Evolutionary conservation across 2,797 vertebrate genomes (phyloP), one percentile per base, ranked within the genome.

Genomic region (Sardinella longiceps): DNA sequence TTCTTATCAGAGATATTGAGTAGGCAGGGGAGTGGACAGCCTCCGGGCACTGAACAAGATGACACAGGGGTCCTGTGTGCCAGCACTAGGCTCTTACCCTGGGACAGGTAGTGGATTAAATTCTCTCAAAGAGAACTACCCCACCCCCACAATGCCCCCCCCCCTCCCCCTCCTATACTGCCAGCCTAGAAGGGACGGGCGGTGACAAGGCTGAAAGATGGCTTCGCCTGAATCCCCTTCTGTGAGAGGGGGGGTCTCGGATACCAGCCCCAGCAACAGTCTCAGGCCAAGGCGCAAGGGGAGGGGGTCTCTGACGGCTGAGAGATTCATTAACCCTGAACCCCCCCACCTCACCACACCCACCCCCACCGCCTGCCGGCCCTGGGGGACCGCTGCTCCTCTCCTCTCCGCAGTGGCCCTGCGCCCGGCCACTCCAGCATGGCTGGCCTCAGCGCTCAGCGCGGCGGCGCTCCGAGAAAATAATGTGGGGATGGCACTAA

Each of bases 1-100:
- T 87, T 90, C 90, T 90, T 92, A 91, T 94, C 93, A 92, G 90
- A 74, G 81, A 91, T 92, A 91, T 90, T 90, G 89, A 92, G 92
- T 85, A 89, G 88, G 87, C 84, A 88, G 89, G 87, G 86, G 88
- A 88, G 85, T 89, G 89, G 90, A 92, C 90, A 90, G 91, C 88
- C 91, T 90, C 58, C 0, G 89, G 92, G 91, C 89, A 86, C 81
- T 91, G 74, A 56, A 33, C 85, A 39, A 90, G 85, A 74, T 43
- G 83, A 80, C 74, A 84, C 83, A 80, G 86, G 86, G 87, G 87
- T 74, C 88, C 88, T 87, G 87, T 85, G 86, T 86, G 89, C 88
- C 88, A 84, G 88, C 33, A 77, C 37, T 23, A 77, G 70, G 30
- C 85, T 90, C 86, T 88, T 85, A 89, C 87, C 85, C 88, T 90